Percentiles rank a stretch among this genome's conserved stretches.
Conservation (phyloP, 1,140 invertebrate genomes). For the Panonychus citri region DNA sequence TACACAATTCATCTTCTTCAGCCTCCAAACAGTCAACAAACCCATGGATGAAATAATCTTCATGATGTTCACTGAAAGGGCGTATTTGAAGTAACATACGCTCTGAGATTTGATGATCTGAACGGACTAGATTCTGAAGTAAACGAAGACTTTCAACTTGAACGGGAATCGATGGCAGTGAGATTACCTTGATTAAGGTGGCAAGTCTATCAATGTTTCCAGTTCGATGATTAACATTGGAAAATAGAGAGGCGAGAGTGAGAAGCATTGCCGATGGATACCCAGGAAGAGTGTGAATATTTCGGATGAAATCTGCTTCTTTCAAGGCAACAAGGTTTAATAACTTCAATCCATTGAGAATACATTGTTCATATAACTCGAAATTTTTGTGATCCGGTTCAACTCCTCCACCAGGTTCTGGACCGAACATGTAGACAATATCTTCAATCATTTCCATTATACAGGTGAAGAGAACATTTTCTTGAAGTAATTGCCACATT, state of each 20-base stretch:
- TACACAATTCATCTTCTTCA: slow-evolving; percentile 26
- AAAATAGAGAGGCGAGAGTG: slow-evolving; percentile 8
- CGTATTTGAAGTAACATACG: slow-evolving; percentile 6
- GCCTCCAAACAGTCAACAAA: slow-evolving; percentile 68
- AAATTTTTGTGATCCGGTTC: background rate
- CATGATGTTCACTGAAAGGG: background rate
- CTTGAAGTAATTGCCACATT: slow-evolving; percentile 11
- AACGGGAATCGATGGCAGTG: background rate
- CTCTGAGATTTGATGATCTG: slow-evolving; percentile 4
- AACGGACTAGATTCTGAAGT: slow-evolving; percentile 3
- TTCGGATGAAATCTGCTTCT: slow-evolving; percentile 8
- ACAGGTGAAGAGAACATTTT: slow-evolving; percentile 10
- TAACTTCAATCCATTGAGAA: slow-evolving; percentile 1
- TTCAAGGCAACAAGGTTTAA: slow-evolving; percentile 4
- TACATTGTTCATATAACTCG: slow-evolving; percentile 3
- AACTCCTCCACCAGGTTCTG: background rate
- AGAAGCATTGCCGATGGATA: slow-evolving; percentile 7
- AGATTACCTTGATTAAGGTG: slow-evolving; percentile 6
- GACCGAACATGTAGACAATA: background rate
- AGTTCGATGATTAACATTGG: slow-evolving; percentile 8
- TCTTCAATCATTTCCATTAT: slow-evolving; percentile 10
- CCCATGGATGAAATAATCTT: slow-evolving; percentile 26
- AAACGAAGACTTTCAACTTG: slow-evolving; percentile 9
- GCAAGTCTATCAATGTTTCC: slow-evolving; percentile 8
- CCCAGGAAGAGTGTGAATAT: slow-evolving; percentile 4